Percentiles rank a stretch among this genome's conserved stretches.
Evolutionary conservation across 1,140 invertebrate species (phyloP).

Genomic region (Dendrolimus kikuchii): DNA sequence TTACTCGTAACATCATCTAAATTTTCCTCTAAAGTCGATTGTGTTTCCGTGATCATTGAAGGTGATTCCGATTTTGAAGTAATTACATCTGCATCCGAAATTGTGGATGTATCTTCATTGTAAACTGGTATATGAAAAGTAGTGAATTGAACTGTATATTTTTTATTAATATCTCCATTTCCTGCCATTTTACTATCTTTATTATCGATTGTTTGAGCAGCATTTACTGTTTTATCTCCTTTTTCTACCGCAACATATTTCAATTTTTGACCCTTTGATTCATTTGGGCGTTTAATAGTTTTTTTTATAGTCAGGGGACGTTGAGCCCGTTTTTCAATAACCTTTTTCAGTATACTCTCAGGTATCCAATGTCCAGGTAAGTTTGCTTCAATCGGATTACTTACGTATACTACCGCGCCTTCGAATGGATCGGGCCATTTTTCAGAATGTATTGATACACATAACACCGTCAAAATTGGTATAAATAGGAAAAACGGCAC

Average conservation of each 20-base stretch:
- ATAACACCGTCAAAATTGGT: background rate
- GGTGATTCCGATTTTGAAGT: too few relatives aligned
- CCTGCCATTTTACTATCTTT: too few relatives aligned
- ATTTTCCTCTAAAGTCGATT: too few relatives aligned
- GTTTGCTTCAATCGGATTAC: constrained; percentile 9
- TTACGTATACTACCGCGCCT: constrained; percentile 6
- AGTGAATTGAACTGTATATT: too few relatives aligned
- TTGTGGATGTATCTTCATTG: background rate
- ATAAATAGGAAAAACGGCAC: constrained; percentile 1
- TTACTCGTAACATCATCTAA: too few relatives aligned
- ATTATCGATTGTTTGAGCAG: too few relatives aligned
- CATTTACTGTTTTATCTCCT: too few relatives aligned
- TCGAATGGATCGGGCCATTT: constrained; percentile 9
- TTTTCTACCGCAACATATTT: too few relatives aligned
- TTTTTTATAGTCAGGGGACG: background rate
- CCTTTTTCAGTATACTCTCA: constrained; percentile 4
- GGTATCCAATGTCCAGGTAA: constrained; percentile 10
- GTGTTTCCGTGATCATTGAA: too few relatives aligned
- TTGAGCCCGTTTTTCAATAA: constrained; percentile 6
- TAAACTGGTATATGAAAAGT: too few relatives aligned
- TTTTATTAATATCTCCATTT: too few relatives aligned
- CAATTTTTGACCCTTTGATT: background rate
- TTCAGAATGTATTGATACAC: background rate
- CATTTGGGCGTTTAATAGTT: background rate
- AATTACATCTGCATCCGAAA: constrained; percentile 4